phyloP scores from a whole-genome alignment of 2,797 vertebrate genomes.

The Myiotriccus ornatus region DNA sequence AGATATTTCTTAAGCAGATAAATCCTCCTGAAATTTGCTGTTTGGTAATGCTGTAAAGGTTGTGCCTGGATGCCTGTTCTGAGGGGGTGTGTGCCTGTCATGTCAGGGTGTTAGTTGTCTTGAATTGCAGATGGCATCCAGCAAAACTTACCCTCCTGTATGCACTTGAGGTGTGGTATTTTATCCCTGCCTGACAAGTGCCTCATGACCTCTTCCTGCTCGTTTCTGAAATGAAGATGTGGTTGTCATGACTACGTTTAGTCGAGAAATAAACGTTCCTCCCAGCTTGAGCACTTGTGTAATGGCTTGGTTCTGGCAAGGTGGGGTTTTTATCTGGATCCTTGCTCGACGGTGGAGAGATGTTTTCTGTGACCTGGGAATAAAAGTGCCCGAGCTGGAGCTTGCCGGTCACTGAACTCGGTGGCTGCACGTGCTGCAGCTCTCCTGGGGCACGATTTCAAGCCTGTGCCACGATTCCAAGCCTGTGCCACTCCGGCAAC shows the following conservation, averaged over 20 bases:
- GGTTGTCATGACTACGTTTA: slow-evolving; percentile 41
- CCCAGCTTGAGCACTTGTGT: background rate
- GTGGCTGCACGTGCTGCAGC: accelerated
- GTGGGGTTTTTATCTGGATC: background rate
- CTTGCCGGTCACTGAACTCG: accelerated
- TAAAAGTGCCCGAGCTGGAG: background rate
- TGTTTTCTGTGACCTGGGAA: background rate
- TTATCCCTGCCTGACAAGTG: background rate
- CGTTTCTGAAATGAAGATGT: slow-evolving; percentile 19
- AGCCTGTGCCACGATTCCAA: accelerated
- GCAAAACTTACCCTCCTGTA: background rate
- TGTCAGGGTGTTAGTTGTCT: background rate
- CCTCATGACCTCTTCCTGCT: background rate
- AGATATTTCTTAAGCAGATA: background rate
- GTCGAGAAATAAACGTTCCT: background rate
- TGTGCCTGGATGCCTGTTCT: background rate
- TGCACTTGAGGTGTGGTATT: background rate
- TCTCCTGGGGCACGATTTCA: accelerated
- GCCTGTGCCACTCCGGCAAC: accelerated
- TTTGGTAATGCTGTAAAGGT: background rate
- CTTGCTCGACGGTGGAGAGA: background rate
- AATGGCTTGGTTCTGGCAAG: background rate
- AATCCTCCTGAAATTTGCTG: background rate
- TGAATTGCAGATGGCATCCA: background rate
- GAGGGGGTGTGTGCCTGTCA: background rate